Evolutionary conservation across 2,797 vertebrate species (phyloP), one percentile per base, ranked within the genome.

Genomic region (Gastrophryne carolinensis): DNA sequence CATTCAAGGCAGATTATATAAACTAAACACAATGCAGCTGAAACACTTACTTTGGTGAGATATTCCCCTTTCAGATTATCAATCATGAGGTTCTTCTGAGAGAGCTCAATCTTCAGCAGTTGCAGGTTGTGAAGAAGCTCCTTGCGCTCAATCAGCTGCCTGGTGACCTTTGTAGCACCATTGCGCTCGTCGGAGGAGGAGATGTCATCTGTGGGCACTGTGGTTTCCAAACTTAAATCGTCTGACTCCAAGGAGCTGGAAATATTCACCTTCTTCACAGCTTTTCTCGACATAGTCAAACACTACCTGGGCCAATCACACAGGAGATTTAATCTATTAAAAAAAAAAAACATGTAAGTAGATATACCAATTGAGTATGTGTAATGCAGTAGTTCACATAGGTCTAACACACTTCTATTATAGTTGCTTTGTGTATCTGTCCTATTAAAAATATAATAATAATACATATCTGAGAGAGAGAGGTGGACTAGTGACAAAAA

Each of bases 191-290:
- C 91, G 0, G 97, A 98, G 1, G 97, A 98, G n/a, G 96, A 99
- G 11, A 97, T 80, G 5, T 99, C 97, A 84, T 99, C 96, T 0
- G 96, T 96, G 27, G 94, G 97, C 24, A 96, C 83, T 10, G 97
- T 98, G 1, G 96, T 99, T 89, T 99, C 97, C 81, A 99, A 91
- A 81, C 97, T 99, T 81, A 97, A 86, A 83, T 99, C 97, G 86
- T 98, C 97, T 2, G 95, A 98, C 86, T 98, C 97, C 82, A 98
- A 79, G 5, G 97, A 98, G 84, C 94, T 98, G 56, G 96, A 98
- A 37, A 94, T 52, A 5, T 99, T 98, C 30, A 86, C 86, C 70
- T 81, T 92, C 75, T 79, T 88, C 0, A 87, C 83, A 72, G 85
- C 90, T 82, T 94, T 96, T 0, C 87, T 90, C 64, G 94, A 91